Percentiles rank a stretch among this genome's conserved stretches.
phyloP scores from a whole-genome alignment of 1,140 invertebrate genomes.

The Drosophila virilis region DNA sequence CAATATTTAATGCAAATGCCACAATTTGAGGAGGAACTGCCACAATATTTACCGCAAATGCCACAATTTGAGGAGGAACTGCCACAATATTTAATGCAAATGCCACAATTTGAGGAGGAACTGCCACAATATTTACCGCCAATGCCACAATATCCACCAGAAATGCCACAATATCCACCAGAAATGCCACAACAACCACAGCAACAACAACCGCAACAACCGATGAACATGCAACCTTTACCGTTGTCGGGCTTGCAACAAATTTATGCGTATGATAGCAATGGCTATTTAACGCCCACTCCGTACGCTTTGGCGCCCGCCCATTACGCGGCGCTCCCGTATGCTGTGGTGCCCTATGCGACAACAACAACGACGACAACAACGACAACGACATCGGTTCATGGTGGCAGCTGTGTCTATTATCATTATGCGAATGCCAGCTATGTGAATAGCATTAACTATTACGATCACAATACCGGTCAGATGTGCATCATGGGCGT shows the following conservation, averaged over 20 bases:
- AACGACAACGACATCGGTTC: background rate
- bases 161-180: background rate
- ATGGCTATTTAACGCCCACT: conserved; percentile 5
- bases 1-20: too few species aligned
- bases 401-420: conserved; percentile 19
- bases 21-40: background rate
- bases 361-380: background rate
- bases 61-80: background rate
- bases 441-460: conserved; percentile 36
- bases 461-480: conserved; percentile 32
- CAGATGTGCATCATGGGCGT: conserved; percentile 34
- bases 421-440: conserved; percentile 40
- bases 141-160: background rate
- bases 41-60: too few species aligned
- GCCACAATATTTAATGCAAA: too few species aligned
- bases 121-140: background rate
- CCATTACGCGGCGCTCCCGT: background rate
- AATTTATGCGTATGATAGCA: background rate
- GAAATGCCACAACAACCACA: background rate
- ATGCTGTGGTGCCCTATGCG: background rate
- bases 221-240: conserved; percentile 4
- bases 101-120: background rate
- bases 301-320: conserved; percentile 8
- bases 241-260: background rate
- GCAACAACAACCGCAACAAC: background rate